A percentile compares a stretch with the other conserved stretches of the same genome.
phyloP scores from a whole-genome alignment of 2,113 vertebrate genomes.

The Fulmarus glacialis region DNA sequence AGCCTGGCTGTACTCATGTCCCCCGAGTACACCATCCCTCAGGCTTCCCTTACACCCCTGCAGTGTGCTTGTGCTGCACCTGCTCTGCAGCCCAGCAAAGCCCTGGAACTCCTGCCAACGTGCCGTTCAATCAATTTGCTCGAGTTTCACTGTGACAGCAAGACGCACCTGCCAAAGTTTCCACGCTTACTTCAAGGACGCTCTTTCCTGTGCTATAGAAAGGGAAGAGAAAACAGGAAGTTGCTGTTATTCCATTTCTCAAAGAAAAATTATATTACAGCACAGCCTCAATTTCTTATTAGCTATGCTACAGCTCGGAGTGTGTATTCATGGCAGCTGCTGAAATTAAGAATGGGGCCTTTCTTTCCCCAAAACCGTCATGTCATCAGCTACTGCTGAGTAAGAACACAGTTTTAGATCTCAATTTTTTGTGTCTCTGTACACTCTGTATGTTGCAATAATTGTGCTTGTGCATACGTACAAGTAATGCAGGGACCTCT shows the following conservation, averaged over 20 bases:
- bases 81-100: background rate
- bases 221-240: background rate
- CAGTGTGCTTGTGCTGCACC: background rate
- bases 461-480: background rate
- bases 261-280: background rate
- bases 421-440: background rate
- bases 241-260: background rate
- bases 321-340: background rate
- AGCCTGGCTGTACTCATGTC: background rate
- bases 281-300: background rate
- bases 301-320: background rate
- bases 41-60: background rate
- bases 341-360: background rate
- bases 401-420: background rate
- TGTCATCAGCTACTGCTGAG: background rate
- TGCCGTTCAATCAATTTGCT: background rate
- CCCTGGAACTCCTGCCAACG: background rate
- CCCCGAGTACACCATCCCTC: background rate
- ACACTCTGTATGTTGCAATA: background rate
- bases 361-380: background rate
- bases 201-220: slow-evolving; percentile 43
- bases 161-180: slow-evolving; percentile 67
- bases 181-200: slow-evolving; percentile 6
- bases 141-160: background rate
- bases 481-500: background rate